Percentiles rank a stretch among this genome's conserved stretches.
Evolutionary conservation across 2,888 invertebrate genomes (phyloP).

Genomic region (Byasa hedistus): DNA sequence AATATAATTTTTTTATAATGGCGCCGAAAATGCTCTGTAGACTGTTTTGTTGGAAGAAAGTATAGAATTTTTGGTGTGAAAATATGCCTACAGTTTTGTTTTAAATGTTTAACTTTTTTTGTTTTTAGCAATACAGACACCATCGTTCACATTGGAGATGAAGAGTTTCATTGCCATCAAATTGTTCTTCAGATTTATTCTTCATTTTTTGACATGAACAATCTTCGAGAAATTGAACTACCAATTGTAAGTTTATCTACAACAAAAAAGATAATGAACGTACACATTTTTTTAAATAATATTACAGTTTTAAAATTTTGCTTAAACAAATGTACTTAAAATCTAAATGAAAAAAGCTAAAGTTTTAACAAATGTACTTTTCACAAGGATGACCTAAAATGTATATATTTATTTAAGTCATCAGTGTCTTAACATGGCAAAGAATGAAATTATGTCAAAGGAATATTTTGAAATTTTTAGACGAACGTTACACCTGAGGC

Average conservation of each 20-base stretch:
- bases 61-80: no score
- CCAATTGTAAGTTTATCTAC: conserved; percentile 54
- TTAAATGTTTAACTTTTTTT: background rate
- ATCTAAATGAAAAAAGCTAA: no score
- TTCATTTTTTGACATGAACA: conserved; percentile 79
- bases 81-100: no score
- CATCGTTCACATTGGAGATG: conserved; percentile 81
- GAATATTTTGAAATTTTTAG: conserved; percentile 39
- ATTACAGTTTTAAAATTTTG: no score
- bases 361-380: no score
- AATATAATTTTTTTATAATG: background rate
- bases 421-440: no score
- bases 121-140: conserved; percentile 83
- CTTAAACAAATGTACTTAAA: no score
- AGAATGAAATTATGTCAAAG: background rate
- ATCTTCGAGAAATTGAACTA: conserved; percentile 56
- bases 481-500: conserved; percentile 76
- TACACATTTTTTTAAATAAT: no score
- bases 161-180: conserved; percentile 84
- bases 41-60: no score
- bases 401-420: no score
- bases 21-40: no score
- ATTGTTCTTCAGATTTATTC: conserved; percentile 86
- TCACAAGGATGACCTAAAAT: no score
- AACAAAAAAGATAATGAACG: background rate